A percentile compares a stretch with the other conserved stretches of the same genome.
Evolutionary conservation across 1,140 invertebrate species (phyloP).

Genomic region (Apis cerana): DNA sequence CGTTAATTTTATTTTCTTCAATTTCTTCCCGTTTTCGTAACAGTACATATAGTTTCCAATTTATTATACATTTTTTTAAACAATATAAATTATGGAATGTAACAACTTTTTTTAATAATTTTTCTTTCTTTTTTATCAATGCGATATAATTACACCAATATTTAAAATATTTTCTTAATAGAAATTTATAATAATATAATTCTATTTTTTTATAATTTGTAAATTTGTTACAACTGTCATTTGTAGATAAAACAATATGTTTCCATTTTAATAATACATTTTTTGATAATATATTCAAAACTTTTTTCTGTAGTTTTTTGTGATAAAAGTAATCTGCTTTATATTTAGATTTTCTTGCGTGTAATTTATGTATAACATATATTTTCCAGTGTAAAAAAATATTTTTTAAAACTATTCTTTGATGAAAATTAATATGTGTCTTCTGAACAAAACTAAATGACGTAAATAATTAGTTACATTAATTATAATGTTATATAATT

Average conservation of each 20-base stretch:
- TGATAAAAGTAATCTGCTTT: conserved; percentile 33
- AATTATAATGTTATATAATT: background rate
- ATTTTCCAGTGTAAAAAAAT: conserved; percentile 38
- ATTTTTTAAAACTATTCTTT: conserved; percentile 21
- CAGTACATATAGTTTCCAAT: conserved; percentile 7
- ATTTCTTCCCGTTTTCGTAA: background rate
- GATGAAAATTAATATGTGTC: background rate
- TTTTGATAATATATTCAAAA: conserved; percentile 27
- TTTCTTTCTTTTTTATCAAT: background rate
- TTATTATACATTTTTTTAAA: conserved; percentile 18
- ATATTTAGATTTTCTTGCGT: conserved; percentile 14
- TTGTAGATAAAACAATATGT: conserved; percentile 14
- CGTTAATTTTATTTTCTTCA: background rate
- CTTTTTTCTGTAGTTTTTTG: background rate
- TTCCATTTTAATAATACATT: conserved; percentile 43
- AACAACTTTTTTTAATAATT: background rate
- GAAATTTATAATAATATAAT: background rate
- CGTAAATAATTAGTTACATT: background rate
- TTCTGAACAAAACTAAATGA: background rate
- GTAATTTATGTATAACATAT: conserved; percentile 36
- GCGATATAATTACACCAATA: conserved; percentile 5
- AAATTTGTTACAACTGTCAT: background rate
- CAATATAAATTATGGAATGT: background rate
- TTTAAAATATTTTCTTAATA: conserved; percentile 14
- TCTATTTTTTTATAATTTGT: background rate